Base-by-base conservation (phyloP, 2,888 invertebrate genomes). In the Hypomecis atomaria region DNA sequence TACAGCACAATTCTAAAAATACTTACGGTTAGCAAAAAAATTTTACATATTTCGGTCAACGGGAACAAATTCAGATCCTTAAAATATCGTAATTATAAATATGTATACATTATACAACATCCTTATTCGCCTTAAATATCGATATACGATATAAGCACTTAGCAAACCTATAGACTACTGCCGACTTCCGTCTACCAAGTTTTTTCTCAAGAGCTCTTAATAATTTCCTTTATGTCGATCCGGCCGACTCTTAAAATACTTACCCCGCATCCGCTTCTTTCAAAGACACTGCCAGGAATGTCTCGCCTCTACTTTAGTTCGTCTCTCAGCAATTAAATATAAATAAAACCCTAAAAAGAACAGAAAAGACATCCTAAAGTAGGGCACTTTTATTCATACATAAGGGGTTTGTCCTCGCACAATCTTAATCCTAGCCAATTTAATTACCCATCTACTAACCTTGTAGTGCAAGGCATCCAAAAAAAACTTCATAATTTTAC, bases 211-310 rank as follows among this genome's bases (percentile, higher is more conserved):
- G 88, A 83, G 90, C 90, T 88, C 91, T 91, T 90, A 84, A 90
- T 91, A 90, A 92, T 92, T 90, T 92, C 92, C 92, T 92, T 90
- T 89, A 92, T 92, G 86, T 81, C 86, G 84, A 88, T 89, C 88
- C 88, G 86, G 88, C 81, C 88, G 86, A 87, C 90, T 89, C 92
- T 92, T 89, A 92, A 92, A 92, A 92, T 92, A 92, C 92, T 85
- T 90, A 89, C 89, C 92, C 86, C 79, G 83, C 92, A 92, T 92
- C 92, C 92, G 92, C 86, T 92, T 89, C 92, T 92, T 92, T 90
- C 91, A 91, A 88, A 85, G 86, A 85, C 85, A 87, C 86, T 80
- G 81, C 40, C 56, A 80, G 90, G 91, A 90, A 91, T 91, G 89
- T 84, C 78, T 83, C 85, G 76, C 78, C 82, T 85, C 85, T 81